Evolutionary conservation across 2,797 vertebrate species (phyloP), one percentile per base, ranked within the genome.

Genomic region (Hyperoplus immaculatus): DNA sequence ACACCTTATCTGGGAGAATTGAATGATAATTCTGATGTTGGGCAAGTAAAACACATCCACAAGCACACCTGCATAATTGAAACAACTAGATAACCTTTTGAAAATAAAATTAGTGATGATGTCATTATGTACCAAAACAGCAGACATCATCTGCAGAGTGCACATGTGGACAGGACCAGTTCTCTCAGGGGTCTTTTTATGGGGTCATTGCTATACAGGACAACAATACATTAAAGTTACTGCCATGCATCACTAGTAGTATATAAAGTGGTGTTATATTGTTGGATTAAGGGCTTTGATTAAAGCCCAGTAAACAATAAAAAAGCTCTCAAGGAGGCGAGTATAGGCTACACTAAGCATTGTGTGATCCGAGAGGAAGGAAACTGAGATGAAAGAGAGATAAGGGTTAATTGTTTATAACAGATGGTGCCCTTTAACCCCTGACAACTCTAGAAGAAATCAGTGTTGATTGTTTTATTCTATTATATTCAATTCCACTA

Each of bases 241-340:
- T 72, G n/a, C 72, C 38, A 71, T 72, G 74, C 29, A 69, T 81
- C 66, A 75, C 65, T 50, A 57, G 46, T 67, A 54, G 76, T 61
- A 50, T 45, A 62, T 84, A 81, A 88, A 87, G 43, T 15, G 21
- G 38, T 72, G 56, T 88, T 69, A 15, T 68, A 81, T 65, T 65
- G 72, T 59, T 47, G 45, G 57, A 82, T 78, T 87, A 69, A 67
- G 42, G 36, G 69, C 57, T 63, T 80, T 82, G 75, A 90, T 89
- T 62, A 67, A 38, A 66, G 41, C 7, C 9, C 8, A 46, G 61
- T 64, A 39, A 77, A 70, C 10, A 67, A 57, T 81, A 60, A 73
- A 87, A 87, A 66, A 80, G 56, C 80, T 82, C 56, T 82, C 15
- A 69, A 56, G 16, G 47, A 67, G 57, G 15, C 76, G 50, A 86